Evolutionary conservation across 2,888 invertebrate genomes (phyloP).

Genomic region (Gibbula magus): DNA sequence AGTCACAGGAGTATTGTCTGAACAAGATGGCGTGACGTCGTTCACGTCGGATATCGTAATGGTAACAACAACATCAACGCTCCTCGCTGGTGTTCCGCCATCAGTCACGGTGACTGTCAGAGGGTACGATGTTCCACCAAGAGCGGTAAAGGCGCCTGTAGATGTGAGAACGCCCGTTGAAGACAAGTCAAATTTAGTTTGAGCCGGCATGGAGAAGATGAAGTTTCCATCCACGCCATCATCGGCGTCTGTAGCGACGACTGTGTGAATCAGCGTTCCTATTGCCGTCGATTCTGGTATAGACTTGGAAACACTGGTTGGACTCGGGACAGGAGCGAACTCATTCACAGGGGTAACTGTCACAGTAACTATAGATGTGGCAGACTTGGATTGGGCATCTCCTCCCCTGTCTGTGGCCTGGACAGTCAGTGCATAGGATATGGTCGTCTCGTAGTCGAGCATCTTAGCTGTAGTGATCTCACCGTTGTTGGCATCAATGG

Average conservation of each 20-base stretch:
- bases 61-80: constrained; percentile 40
- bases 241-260: constrained; percentile 56
- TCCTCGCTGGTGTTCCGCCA: constrained; percentile 36
- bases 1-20: constrained; percentile 32
- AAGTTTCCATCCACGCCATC: constrained; percentile 38
- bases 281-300: constrained; percentile 40
- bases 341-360: constrained; percentile 53
- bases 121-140: constrained; percentile 5
- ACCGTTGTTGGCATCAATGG: constrained; percentile 42
- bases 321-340: constrained; percentile 38
- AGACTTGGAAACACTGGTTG: constrained; percentile 36
- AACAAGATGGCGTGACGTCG: constrained; percentile 50
- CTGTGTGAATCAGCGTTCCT: constrained; percentile 39
- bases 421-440: constrained; percentile 49
- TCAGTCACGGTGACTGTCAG: constrained; percentile 23
- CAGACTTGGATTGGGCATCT: constrained; percentile 39
- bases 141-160: not conserved
- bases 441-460: constrained; percentile 60
- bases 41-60: constrained; percentile 48
- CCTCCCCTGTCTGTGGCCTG: constrained; percentile 56
- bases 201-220: constrained; percentile 27
- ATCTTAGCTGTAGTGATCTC: constrained; percentile 37
- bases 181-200: constrained; percentile 72
- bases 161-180: constrained; percentile 32
- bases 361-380: constrained; percentile 37